Evolutionary conservation across 2,797 vertebrate species (phyloP).

Genomic region (Melanotaenia maccullochi): DNA sequence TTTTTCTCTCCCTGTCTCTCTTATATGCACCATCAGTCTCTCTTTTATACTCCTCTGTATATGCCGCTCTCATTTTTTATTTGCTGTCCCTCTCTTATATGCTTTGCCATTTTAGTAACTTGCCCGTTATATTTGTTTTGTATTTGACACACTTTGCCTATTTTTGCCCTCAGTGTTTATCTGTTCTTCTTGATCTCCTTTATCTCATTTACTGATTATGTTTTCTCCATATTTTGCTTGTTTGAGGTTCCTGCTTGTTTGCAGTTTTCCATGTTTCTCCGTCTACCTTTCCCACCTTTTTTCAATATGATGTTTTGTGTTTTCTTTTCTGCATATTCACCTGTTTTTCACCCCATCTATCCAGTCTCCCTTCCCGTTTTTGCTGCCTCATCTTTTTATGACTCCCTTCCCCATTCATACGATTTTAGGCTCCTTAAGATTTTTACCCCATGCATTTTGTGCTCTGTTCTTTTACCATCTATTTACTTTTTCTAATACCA

Average conservation of each 20-base stretch:
- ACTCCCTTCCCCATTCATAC: constrained; percentile 13
- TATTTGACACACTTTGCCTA: constrained; percentile 7
- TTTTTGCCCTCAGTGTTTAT: not conserved
- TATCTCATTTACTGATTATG: not conserved
- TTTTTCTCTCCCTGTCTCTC: not conserved
- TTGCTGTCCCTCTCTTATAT: constrained; percentile 1
- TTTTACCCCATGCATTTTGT: not conserved
- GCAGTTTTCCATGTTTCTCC: constrained; percentile 1
- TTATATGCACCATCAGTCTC: constrained; percentile 36
- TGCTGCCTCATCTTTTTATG: constrained; percentile 62
- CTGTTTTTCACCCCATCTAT: constrained; percentile 52
- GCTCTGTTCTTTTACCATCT: not conserved
- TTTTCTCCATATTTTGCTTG: constrained; percentile 1
- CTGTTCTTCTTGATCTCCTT: not conserved
- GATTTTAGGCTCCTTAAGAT: constrained; percentile 1
- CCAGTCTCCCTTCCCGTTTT: constrained; percentile 28
- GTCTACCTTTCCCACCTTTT: constrained; percentile 2
- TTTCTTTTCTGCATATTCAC: constrained; percentile 53
- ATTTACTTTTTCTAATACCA: not conserved
- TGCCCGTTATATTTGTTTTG: not conserved
- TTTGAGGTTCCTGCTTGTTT: not conserved
- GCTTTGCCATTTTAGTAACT: not conserved
- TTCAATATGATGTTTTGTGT: constrained; percentile 33
- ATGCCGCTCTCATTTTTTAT: constrained; percentile 20
- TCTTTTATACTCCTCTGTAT: constrained; percentile 8